A percentile compares a stretch with the other conserved stretches of the same genome.
Conservation (phyloP, 92 coral and sea anemone species). For the Zoanthus solanderi region DNA sequence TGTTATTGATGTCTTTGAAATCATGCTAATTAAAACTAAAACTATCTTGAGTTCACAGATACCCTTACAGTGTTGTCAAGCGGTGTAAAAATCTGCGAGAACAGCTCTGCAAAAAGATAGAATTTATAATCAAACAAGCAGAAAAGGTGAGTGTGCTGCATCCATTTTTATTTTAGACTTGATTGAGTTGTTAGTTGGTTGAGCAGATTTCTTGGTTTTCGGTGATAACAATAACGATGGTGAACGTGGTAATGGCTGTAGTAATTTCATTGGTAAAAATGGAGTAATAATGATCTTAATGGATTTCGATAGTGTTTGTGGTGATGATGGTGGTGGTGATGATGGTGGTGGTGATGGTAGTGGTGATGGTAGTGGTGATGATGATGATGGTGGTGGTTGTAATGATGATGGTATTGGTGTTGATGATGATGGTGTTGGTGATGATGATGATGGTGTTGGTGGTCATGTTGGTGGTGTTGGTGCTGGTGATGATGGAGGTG, state of each 20-base stretch:
- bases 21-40: background rate
- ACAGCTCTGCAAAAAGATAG: slow-evolving; percentile 20
- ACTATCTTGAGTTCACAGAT: background rate
- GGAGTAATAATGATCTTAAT: background rate
- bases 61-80: slow-evolving; percentile 37
- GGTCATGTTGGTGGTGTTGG: too few species aligned
- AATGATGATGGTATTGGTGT: too few species aligned
- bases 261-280: background rate
- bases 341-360: too few species aligned
- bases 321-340: too few species aligned
- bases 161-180: background rate
- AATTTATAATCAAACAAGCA: slow-evolving; percentile 18
- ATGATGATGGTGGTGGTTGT: too few species aligned
- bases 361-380: too few species aligned
- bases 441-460: too few species aligned
- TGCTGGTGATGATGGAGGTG: background rate
- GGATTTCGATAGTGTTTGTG: too few species aligned
- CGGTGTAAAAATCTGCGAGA: slow-evolving; percentile 37
- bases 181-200: background rate
- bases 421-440: too few species aligned
- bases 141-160: slow-evolving; percentile 24
- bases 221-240: background rate
- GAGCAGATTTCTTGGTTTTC: too few species aligned
- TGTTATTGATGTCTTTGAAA: background rate
- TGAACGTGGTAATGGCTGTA: background rate